A percentile compares a stretch with the other conserved stretches of the same genome.
Evolutionary conservation across 1,140 invertebrate species (phyloP).

Genomic region (Heliothis virescens): DNA sequence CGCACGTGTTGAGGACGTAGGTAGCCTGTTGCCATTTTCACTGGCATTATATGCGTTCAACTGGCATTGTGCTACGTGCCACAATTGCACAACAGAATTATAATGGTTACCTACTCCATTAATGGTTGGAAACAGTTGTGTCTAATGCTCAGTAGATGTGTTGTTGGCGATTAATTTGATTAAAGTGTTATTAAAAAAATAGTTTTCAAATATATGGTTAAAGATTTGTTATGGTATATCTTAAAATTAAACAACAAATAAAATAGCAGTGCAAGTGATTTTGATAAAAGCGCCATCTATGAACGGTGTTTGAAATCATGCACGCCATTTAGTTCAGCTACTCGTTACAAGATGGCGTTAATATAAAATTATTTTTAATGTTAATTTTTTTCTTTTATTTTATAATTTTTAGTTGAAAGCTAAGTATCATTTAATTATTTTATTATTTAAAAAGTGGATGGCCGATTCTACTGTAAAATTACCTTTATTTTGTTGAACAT

Average conservation of each 20-base stretch:
- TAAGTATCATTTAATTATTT: no score
- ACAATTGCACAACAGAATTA: conserved; percentile 29
- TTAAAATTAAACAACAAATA: no score
- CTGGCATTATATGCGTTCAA: neutral
- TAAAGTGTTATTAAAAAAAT: no score
- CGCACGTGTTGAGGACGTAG: conserved; percentile 23
- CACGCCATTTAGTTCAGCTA: neutral
- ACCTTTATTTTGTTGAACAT: no score
- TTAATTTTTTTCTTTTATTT: no score
- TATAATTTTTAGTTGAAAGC: no score
- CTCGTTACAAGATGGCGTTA: neutral
- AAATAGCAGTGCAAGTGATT: no score
- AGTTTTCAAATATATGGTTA: no score
- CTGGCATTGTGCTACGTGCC: conserved; percentile 11
- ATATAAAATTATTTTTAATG: neutral
- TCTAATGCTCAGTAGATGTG: neutral
- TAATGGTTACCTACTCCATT: conserved; percentile 36
- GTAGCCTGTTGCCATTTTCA: conserved; percentile 14
- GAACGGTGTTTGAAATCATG: neutral
- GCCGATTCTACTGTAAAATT: no score
- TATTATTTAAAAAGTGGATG: no score
- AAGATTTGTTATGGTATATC: no score
- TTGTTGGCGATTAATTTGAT: neutral
- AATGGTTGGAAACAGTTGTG: conserved; percentile 14
- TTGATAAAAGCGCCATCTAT: conserved; percentile 17